Evolutionary conservation across 2,797 vertebrate species (phyloP).

Genomic region (Danio tinwini): DNA sequence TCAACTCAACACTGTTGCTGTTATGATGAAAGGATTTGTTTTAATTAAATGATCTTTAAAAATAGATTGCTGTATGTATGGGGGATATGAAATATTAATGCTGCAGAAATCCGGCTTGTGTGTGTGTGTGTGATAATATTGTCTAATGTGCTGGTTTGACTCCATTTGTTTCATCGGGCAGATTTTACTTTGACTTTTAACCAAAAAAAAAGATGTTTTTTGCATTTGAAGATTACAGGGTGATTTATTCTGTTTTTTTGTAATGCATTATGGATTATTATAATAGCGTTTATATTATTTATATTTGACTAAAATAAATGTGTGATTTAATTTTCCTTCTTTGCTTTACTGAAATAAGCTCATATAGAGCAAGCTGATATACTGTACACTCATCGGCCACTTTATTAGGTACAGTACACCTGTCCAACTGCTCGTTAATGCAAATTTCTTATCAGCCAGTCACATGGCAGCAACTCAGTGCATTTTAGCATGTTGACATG

Average conservation of each 20-base stretch:
- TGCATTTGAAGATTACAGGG: not conserved
- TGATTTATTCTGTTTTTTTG: not conserved
- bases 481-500: too few species aligned
- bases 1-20: slow-evolving; percentile 23
- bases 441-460: too few species aligned
- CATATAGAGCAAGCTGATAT: too few species aligned
- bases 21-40: slow-evolving; percentile 38
- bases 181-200: not conserved
- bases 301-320: too few species aligned
- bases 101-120: not conserved
- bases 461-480: too few species aligned
- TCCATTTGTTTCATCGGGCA: slow-evolving; percentile 1
- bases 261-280: too few species aligned
- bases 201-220: not conserved
- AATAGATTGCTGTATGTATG: slow-evolving; percentile 11
- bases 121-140: slow-evolving; percentile 15
- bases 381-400: too few species aligned
- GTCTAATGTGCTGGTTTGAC: not conserved
- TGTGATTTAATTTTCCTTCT: too few species aligned
- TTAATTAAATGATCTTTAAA: slow-evolving; percentile 38
- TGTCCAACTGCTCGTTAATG: too few species aligned
- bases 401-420: too few species aligned
- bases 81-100: slow-evolving; percentile 20
- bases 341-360: too few species aligned
- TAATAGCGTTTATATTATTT: too few species aligned